A percentile compares a stretch with the other conserved stretches of the same genome.
These are phyloP conservation scores for Paracyclopina nana DNA, from an alignment of 1,140 invertebrate species.

Conservation along the genomic window DNA sequence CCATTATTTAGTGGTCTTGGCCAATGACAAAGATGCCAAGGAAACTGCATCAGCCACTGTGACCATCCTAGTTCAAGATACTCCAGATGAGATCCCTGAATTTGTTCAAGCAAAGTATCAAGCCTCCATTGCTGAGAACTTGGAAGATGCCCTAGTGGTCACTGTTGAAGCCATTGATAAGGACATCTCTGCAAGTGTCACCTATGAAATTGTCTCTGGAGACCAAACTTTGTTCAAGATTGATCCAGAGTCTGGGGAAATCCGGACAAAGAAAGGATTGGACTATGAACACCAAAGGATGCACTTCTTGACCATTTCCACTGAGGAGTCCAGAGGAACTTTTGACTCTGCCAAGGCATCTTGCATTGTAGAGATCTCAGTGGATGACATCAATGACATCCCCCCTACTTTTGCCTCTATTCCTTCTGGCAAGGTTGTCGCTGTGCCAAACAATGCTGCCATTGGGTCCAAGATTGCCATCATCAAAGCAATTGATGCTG, in stretches of 20 bases:
- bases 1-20: slow-evolving; percentile 45
- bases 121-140: slow-evolving; percentile 59
- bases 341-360: background rate
- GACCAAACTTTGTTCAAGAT: slow-evolving; percentile 35
- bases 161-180: slow-evolving; percentile 57
- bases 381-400: slow-evolving; percentile 8
- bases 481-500: slow-evolving; percentile 5
- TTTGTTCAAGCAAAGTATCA: slow-evolving; percentile 51
- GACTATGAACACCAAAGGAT: slow-evolving; percentile 6
- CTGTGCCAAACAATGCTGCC: background rate
- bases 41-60: slow-evolving; percentile 68
- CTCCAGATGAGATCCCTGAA: slow-evolving; percentile 58
- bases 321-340: slow-evolving; percentile 4
- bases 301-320: slow-evolving; percentile 1
- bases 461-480: background rate
- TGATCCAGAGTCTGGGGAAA: slow-evolving; percentile 33
- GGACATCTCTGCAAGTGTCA: slow-evolving; percentile 44
- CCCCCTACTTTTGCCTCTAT: background rate
- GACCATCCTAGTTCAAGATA: slow-evolving; percentile 51
- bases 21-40: slow-evolving; percentile 63
- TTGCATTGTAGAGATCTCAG: background rate
- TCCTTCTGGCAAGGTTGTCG: background rate
- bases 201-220: slow-evolving; percentile 6
- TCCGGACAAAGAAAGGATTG: slow-evolving; percentile 4
- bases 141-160: slow-evolving; percentile 46